Evolutionary conservation across 2,113 vertebrate genomes (phyloP).

Genomic region (Phalacrocorax aristotelis): DNA sequence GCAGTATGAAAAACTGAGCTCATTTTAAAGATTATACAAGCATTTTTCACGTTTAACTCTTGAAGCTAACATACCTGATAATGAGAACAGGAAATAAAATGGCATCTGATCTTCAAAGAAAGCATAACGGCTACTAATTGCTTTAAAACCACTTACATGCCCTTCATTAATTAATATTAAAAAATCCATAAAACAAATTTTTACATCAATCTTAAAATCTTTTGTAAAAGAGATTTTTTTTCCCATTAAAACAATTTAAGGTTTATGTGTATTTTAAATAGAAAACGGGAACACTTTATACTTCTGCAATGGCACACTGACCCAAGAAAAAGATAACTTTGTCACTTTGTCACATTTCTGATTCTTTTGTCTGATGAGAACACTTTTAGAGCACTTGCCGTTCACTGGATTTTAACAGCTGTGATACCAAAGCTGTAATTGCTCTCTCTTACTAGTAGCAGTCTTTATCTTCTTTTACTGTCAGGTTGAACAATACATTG

Average conservation of each 20-base stretch:
- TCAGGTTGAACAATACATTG: neutral
- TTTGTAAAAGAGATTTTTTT: neutral
- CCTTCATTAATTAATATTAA: neutral
- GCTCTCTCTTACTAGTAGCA: neutral
- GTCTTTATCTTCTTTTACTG: neutral
- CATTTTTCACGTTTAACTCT: constrained; percentile 1
- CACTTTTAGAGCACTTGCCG: constrained; percentile 3
- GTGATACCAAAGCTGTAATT: constrained; percentile 5
- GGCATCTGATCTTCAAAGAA: neutral
- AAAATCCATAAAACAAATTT: neutral
- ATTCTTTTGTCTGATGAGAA: constrained; percentile 14
- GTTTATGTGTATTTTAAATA: neutral
- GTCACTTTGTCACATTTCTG: constrained; percentile 12
- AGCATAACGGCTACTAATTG: neutral
- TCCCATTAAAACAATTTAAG: neutral
- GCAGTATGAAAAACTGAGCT: neutral
- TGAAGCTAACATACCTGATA: constrained; percentile 23
- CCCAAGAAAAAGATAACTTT: constrained; percentile 23
- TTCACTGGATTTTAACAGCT: neutral
- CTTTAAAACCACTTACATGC: neutral
- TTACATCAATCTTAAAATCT: neutral
- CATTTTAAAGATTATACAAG: neutral
- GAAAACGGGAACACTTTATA: neutral
- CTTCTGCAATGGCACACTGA: constrained; percentile 50
- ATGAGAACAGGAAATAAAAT: constrained; percentile 30